Percentiles rank a stretch among this genome's conserved stretches.
Conservation (phyloP, 2,888 invertebrate species). For the Tolmerus cingulatus region DNA sequence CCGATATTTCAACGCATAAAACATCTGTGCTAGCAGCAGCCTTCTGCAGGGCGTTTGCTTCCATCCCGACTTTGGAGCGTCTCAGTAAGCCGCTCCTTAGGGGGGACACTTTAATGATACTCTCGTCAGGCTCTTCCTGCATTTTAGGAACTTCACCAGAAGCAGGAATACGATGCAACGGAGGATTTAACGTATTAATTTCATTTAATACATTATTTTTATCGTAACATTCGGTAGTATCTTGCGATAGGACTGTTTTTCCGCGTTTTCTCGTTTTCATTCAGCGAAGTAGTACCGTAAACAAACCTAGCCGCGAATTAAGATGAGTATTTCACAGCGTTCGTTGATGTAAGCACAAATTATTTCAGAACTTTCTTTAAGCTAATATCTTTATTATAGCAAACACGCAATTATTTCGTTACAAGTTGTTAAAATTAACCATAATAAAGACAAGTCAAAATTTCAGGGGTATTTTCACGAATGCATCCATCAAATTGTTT, state of each 20-base stretch:
- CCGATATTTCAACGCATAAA: conserved; percentile 22
- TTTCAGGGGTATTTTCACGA: neutral
- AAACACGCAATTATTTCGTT: neutral
- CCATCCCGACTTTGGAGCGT: neutral
- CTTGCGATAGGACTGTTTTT: neutral
- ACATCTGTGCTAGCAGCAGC: neutral
- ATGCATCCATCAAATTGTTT: neutral
- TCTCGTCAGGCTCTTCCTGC: neutral
- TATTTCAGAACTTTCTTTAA: neutral
- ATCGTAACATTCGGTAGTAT: neutral
- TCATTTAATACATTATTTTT: neutral
- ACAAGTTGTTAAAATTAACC: neutral
- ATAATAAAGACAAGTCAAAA: neutral
- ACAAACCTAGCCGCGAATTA: neutral
- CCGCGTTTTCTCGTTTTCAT: neutral
- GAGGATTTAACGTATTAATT: neutral
- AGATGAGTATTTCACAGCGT: neutral
- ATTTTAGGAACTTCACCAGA: neutral
- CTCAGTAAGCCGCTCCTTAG: neutral
- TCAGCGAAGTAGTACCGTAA: neutral
- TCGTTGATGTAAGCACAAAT: neutral
- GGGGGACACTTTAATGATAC: neutral
- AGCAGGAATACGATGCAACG: neutral
- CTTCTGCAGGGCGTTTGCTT: neutral
- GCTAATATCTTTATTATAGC: neutral